These are phyloP conservation scores for Aepyceros melampus DNA, from an alignment of 2,113 vertebrate genomes.

Conservation along the genomic window DNA sequence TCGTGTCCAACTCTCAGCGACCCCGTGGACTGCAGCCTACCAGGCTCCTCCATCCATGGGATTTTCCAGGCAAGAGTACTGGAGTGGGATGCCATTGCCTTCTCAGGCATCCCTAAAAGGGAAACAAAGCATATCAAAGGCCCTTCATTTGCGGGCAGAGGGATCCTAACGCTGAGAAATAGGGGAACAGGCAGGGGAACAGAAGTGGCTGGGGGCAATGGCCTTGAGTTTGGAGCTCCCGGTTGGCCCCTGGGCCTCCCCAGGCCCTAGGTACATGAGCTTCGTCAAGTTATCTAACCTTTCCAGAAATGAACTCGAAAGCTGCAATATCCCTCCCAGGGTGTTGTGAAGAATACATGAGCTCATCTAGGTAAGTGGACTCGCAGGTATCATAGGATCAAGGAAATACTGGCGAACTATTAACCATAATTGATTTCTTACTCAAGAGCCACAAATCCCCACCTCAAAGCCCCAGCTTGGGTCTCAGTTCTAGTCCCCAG, in stretches of 20 bases:
- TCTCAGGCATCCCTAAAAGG: background rate
- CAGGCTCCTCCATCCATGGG: too few species aligned
- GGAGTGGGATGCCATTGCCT: too few species aligned
- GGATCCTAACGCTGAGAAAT: background rate
- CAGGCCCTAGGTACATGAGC: rapidly evolving
- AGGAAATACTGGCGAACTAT: background rate
- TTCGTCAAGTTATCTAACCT: background rate
- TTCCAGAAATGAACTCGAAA: background rate
- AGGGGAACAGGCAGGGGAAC: rapidly evolving
- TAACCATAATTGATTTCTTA: background rate
- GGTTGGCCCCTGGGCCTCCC: background rate
- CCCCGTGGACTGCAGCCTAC: too few species aligned
- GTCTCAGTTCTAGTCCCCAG: background rate
- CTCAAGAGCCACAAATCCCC: background rate
- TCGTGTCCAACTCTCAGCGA: too few species aligned
- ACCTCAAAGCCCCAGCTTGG: background rate
- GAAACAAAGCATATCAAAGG: background rate
- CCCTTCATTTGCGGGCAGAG: rapidly evolving
- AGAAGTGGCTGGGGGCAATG: rapidly evolving
- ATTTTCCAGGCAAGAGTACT: too few species aligned
- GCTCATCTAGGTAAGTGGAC: rapidly evolving
- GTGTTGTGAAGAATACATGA: too few species aligned
- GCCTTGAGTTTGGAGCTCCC: rapidly evolving
- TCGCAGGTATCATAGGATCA: background rate
- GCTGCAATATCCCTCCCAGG: too few species aligned